Conservation (phyloP, 37 sponge, comb jelly and placozoan species). For the Mnemiopsis leidyi region DNA sequence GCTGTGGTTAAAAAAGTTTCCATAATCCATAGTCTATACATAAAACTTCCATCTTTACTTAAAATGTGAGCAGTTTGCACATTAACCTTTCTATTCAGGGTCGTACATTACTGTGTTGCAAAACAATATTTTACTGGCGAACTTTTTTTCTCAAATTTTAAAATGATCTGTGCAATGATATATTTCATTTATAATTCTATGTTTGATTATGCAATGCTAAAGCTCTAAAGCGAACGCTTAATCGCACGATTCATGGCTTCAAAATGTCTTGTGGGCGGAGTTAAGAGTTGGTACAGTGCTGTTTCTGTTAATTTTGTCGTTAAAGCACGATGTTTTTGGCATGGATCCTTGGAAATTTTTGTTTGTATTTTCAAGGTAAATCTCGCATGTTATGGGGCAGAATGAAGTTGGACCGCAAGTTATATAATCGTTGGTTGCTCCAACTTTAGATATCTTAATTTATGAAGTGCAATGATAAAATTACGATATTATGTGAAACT, state of each 20-base stretch:
- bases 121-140: background rate
- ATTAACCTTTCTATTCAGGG: too few relatives aligned
- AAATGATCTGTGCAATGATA: too few relatives aligned
- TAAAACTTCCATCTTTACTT: too few relatives aligned
- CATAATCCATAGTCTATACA: too few relatives aligned
- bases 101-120: background rate
- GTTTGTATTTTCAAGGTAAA: background rate
- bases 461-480: conserved; percentile 1
- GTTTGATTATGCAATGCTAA: background rate
- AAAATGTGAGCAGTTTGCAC: too few relatives aligned
- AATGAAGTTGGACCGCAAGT: background rate
- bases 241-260: background rate
- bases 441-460: background rate
- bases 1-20: too few relatives aligned
- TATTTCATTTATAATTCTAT: background rate
- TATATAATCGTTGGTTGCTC: background rate
- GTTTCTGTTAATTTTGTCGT: background rate
- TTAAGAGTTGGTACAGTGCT: background rate
- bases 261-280: background rate
- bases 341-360: background rate
- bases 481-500: conserved; percentile 14
- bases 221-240: background rate
- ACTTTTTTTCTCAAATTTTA: background rate
- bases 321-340: background rate
- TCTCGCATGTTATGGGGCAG: background rate